Evolutionary conservation across 1,140 invertebrate genomes (phyloP), one percentile per base, ranked within the genome.

Genomic region (Heterodera carotae): DNA sequence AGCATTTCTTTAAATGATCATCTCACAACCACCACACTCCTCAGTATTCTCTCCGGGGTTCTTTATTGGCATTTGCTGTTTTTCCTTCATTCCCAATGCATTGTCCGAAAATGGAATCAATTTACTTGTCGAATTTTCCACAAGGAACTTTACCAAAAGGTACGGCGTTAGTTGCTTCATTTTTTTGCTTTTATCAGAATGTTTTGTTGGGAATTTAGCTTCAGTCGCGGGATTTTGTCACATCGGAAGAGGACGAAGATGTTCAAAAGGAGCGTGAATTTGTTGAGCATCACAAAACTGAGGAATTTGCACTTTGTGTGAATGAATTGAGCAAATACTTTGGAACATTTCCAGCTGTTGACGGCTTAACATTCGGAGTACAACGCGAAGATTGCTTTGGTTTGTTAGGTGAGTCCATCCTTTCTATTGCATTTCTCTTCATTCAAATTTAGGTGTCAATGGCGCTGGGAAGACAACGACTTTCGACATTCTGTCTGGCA

Each of bases 391-490:
- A 83, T 34, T 83, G 82, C 64, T 83, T 84, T 56, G 82, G 82
- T n/a, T 76, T 83, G 59, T 43, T 83, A 15, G 82, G 89, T 36
- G 84, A 88, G 59, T 75, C 6, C 25, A 22, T 15, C 10, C n/a
- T 31, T 12, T 66, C 2, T 22, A 66, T n/a, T 27, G 12, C 29
- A 31, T 7, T 12, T 18, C 10, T 0, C 27, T 4, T 6, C 29
- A 18, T 62, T n/a, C 59, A 62, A 53, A 10, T 84, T 39, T n/a
- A 81, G 81, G 82, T 39, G 83, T 83, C 2, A 83, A 83, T 48
- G 82, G 82, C n/a, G 83, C 82, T 25, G 82, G 82, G 7, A 83
- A 83, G 48, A 83, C 82, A 3, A 80, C 82, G n/a, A 84, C 83
- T 8, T 83, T 83, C 43, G 72, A 83, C 71, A 83, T 83, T 67